Evolutionary conservation across 2,888 invertebrate genomes (phyloP).

Genomic region (Caenorhabditis sp.): DNA sequence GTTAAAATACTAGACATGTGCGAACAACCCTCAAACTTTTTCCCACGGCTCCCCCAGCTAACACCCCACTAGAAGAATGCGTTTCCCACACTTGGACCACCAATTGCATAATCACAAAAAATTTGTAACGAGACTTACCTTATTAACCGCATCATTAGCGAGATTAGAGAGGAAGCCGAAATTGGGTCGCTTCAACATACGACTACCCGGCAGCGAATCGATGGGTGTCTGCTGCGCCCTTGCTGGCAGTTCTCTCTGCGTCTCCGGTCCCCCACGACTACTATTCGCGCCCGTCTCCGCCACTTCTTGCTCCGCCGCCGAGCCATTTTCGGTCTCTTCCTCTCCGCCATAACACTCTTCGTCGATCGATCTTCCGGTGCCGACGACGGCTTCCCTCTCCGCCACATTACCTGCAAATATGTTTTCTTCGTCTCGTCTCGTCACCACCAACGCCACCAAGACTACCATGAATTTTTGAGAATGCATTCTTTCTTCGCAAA

Average conservation of each 20-base stretch:
- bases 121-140: conserved; percentile 51
- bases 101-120: background rate
- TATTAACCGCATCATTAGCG: conserved; percentile 73
- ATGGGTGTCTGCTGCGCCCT: conserved; percentile 49
- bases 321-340: conserved; percentile 26
- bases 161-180: conserved; percentile 76
- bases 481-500: background rate
- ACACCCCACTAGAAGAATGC: background rate
- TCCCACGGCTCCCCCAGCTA: background rate
- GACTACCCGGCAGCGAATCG: conserved; percentile 55
- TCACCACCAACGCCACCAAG: no score
- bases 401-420: conserved; percentile 37
- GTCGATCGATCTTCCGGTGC: conserved; percentile 47
- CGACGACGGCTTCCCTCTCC: conserved; percentile 21
- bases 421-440: conserved; percentile 6
- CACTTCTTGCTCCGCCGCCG: conserved; percentile 7
- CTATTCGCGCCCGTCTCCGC: conserved; percentile 31
- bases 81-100: no score
- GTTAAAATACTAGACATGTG: no score
- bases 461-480: conserved; percentile 34
- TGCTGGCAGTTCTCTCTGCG: conserved; percentile 34
- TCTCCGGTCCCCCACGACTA: conserved; percentile 38
- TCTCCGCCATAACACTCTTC: conserved; percentile 38
- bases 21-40: no score
- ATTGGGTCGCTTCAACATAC: conserved; percentile 59